Percentiles rank a stretch among this genome's conserved stretches.
These are phyloP conservation scores for Stegodyphus dumicola DNA, from an alignment of 1,140 invertebrate species.

Conservation along the genomic window DNA sequence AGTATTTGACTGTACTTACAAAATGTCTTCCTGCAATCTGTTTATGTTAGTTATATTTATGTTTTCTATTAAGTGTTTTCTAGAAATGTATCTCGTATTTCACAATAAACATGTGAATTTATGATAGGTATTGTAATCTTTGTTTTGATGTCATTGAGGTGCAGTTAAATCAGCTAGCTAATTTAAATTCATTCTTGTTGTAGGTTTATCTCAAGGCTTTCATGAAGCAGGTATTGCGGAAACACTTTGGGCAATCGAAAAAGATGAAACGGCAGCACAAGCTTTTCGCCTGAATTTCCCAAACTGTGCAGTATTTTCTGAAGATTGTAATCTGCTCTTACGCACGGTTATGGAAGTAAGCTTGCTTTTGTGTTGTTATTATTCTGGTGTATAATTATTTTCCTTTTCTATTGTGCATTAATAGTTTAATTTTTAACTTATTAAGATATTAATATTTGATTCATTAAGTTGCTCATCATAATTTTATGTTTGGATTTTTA, in stretches of 20 bases:
- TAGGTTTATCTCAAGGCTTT: slow-evolving; percentile 72
- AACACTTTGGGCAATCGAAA: slow-evolving; percentile 85
- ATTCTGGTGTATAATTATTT: neutral
- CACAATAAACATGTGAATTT: neutral
- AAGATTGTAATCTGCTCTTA: slow-evolving; percentile 84
- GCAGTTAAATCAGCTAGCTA: no score
- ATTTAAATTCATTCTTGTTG: slow-evolving; percentile 1
- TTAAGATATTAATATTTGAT: neutral
- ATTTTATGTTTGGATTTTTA: slow-evolving; percentile 1
- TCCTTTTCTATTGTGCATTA: neutral
- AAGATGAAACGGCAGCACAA: slow-evolving; percentile 80
- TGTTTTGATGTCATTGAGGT: no score
- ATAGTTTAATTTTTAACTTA: neutral
- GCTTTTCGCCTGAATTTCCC: slow-evolving; percentile 85
- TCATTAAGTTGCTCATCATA: neutral
- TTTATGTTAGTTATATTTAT: no score
- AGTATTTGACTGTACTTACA: no score
- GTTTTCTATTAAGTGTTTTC: no score
- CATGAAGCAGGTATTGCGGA: slow-evolving; percentile 78
- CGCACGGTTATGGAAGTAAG: slow-evolving; percentile 75
- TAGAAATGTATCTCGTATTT: slow-evolving; percentile 35
- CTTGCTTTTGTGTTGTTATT: slow-evolving; percentile 11
- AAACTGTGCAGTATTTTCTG: slow-evolving; percentile 79
- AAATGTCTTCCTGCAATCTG: no score
- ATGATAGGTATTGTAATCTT: neutral